A percentile compares a stretch with the other conserved stretches of the same genome.
Conservation (phyloP, 35 echinoderm and acorn worm genomes). For the Eucidaris tribuloides region DNA sequence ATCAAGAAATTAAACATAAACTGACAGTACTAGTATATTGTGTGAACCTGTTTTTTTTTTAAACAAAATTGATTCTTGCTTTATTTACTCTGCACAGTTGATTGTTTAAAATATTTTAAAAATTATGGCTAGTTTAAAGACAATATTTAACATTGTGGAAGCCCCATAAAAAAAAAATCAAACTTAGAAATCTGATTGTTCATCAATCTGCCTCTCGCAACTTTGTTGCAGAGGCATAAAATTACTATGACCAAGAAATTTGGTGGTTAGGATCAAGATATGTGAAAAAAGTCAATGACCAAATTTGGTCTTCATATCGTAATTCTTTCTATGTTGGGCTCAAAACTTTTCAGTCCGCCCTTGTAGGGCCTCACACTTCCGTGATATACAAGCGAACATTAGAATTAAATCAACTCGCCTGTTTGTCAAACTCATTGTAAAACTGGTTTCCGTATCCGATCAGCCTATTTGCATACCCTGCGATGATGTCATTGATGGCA, state of each 20-base stretch:
- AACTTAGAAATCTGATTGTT: background rate
- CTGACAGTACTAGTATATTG: background rate
- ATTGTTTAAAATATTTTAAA: background rate
- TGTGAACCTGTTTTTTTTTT: background rate
- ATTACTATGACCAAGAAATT: background rate
- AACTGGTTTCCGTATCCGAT: slow-evolving; percentile 45
- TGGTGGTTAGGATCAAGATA: background rate
- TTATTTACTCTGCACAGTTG: too few species aligned
- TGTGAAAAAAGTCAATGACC: background rate
- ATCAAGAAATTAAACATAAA: background rate
- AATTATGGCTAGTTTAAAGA: background rate
- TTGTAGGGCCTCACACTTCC: background rate
- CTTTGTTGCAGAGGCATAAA: too few species aligned
- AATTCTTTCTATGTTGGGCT: background rate
- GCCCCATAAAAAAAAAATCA: background rate
- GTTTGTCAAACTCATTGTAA: background rate
- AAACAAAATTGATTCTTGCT: background rate
- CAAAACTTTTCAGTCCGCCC: background rate
- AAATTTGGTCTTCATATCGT: background rate
- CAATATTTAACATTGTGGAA: background rate
- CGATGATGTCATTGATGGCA: background rate
- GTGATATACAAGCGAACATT: background rate
- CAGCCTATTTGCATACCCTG: slow-evolving; percentile 14
- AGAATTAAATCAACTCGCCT: background rate
- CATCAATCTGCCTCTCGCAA: too few species aligned